A percentile compares a stretch with the other conserved stretches of the same genome.
phyloP scores from a whole-genome alignment of 2,888 invertebrate genomes.

The Erebia ligea region DNA sequence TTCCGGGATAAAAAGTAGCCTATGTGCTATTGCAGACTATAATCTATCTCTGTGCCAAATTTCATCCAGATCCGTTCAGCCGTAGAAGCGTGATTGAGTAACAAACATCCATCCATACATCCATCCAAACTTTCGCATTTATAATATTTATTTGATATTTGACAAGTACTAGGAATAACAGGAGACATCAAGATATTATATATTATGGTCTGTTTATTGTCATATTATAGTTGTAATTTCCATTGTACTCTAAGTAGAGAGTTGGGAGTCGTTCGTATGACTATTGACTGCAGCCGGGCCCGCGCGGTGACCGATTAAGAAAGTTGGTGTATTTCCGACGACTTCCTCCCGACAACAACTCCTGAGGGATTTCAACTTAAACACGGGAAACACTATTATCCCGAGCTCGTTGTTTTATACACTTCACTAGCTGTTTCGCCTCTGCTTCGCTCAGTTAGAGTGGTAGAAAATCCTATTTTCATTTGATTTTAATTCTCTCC shows the following conservation, averaged over 20 bases:
- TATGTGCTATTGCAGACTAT: too few species aligned
- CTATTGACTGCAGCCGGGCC: background rate
- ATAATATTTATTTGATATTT: too few species aligned
- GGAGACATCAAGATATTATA: background rate
- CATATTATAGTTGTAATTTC: background rate
- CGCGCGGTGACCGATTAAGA: constrained; percentile 1
- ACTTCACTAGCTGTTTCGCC: background rate
- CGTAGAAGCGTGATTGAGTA: too few species aligned
- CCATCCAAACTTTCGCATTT: too few species aligned
- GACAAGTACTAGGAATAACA: too few species aligned
- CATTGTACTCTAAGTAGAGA: background rate
- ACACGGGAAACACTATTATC: background rate
- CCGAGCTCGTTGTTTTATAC: background rate
- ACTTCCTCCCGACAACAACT: background rate
- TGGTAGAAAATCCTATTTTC: too few species aligned
- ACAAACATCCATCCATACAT: too few species aligned
- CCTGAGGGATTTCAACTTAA: constrained; percentile 1
- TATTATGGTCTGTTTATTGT: background rate
- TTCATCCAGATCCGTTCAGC: too few species aligned
- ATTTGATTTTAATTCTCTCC: too few species aligned
- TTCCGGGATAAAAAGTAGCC: too few species aligned
- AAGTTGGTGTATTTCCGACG: background rate
- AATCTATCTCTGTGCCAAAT: too few species aligned
- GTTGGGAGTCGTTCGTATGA: background rate
- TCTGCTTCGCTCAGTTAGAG: too few species aligned